These are phyloP conservation scores for Alosa alosa DNA, from an alignment of 2,113 vertebrate species.

Conservation along the genomic window DNA sequence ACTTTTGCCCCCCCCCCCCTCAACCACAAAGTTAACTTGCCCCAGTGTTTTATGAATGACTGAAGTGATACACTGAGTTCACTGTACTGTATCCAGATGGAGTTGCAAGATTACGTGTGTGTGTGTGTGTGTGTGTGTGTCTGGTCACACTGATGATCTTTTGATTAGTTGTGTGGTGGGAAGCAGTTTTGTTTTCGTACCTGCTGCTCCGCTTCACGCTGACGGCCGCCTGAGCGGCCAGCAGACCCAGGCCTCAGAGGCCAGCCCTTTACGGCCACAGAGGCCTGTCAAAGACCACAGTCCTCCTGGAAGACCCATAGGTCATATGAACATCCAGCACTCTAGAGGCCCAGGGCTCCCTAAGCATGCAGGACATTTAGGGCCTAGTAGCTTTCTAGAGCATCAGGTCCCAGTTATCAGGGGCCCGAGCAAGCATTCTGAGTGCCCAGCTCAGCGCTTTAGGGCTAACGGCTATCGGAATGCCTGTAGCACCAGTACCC, in stretches of 20 bases:
- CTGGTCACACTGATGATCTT: background rate
- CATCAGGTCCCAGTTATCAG: background rate
- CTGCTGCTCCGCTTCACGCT: conserved; percentile 63
- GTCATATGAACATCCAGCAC: background rate
- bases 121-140: background rate
- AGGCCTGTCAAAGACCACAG: background rate
- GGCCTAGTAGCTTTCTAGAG: conserved; percentile 20
- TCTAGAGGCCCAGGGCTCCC: background rate
- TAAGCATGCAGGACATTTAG: background rate
- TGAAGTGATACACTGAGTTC: conserved; percentile 47
- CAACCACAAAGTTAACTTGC: conserved; percentile 31
- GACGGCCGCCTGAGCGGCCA: conserved; percentile 14
- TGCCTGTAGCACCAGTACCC: background rate
- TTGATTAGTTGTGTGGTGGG: conserved; percentile 39
- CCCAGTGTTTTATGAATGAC: conserved; percentile 33
- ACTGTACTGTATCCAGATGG: conserved; percentile 42
- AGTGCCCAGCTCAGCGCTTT: background rate
- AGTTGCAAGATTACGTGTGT: background rate
- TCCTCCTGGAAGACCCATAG: background rate
- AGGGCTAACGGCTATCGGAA: background rate
- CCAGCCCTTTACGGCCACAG: background rate
- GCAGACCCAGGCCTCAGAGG: conserved; percentile 13
- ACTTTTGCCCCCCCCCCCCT: too few species aligned
- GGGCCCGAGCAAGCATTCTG: conserved; percentile 19
- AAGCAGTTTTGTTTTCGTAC: conserved; percentile 64